Conservation (phyloP, 2,888 invertebrate species). For the Lasius platythorax region DNA sequence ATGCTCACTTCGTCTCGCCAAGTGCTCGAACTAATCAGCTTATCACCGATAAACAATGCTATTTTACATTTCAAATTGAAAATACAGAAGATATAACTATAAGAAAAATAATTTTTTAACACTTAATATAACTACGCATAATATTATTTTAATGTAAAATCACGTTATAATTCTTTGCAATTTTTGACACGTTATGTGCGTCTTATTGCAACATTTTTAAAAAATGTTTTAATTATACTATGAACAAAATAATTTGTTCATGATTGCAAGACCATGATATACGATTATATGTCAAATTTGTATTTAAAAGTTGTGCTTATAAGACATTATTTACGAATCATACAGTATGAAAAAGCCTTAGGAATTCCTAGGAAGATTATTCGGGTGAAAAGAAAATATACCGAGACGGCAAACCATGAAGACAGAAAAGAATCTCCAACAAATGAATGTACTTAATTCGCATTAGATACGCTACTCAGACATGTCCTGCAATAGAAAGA, state of each 20-base stretch:
- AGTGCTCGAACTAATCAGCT: neutral
- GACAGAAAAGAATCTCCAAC: constrained; percentile 57
- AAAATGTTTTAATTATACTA: no score
- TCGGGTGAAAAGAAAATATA: constrained; percentile 49
- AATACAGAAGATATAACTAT: neutral
- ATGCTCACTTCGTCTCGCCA: neutral
- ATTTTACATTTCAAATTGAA: neutral
- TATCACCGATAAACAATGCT: neutral
- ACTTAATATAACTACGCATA: neutral
- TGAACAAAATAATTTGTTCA: neutral
- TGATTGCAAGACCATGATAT: neutral
- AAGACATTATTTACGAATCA: neutral
- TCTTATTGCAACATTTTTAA: no score
- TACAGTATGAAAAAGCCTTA: neutral
- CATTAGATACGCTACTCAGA: constrained; percentile 64
- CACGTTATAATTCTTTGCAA: neutral
- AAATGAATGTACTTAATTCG: constrained; percentile 69
- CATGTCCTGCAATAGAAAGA: constrained; percentile 54
- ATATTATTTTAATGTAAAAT: neutral
- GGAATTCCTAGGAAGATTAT: constrained; percentile 42
- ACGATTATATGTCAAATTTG: neutral
- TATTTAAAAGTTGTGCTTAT: neutral
- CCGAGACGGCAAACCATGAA: constrained; percentile 25
- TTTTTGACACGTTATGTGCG: neutral
- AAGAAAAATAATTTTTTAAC: neutral